phyloP scores from a whole-genome alignment of 2,113 vertebrate species.

The Poeciliopsis prolifica region DNA sequence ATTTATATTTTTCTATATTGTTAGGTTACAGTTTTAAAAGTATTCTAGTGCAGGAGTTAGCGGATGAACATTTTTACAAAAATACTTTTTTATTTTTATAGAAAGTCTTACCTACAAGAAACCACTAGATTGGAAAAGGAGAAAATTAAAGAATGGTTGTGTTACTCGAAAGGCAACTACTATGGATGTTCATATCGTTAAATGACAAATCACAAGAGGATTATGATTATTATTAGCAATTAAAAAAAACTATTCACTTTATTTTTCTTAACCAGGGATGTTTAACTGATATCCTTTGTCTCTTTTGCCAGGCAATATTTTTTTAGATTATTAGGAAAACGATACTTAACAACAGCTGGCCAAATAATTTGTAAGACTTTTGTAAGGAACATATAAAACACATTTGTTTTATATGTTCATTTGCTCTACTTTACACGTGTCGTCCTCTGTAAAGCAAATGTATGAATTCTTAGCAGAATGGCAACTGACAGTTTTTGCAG shows the following conservation, averaged over 20 bases:
- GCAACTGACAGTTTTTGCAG: constrained; percentile 12
- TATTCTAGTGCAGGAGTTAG: constrained; percentile 1
- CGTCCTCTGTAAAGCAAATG: constrained; percentile 17
- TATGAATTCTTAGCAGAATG: constrained; percentile 18
- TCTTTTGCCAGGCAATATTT: background rate
- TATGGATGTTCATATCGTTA: constrained; percentile 10
- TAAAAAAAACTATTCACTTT: background rate
- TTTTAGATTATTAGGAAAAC: background rate
- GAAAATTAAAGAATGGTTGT: background rate
- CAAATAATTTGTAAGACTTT: background rate
- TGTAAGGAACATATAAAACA: too few relatives aligned
- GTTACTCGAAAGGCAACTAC: background rate
- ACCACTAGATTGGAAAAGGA: constrained; percentile 29
- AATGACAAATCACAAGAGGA: constrained; percentile 49
- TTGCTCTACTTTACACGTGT: constrained; percentile 24
- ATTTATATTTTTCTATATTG: background rate
- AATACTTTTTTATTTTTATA: constrained; percentile 40
- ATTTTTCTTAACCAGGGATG: background rate
- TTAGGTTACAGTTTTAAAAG: background rate
- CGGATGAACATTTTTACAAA: constrained; percentile 4
- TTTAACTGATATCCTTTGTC: background rate
- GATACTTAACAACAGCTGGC: background rate
- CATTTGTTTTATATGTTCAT: constrained; percentile 1
- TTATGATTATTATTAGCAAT: background rate
- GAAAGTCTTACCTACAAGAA: constrained; percentile 9